Evolutionary conservation across 2,113 vertebrate species (phyloP).

Genomic region (Anguilla rostrata): DNA sequence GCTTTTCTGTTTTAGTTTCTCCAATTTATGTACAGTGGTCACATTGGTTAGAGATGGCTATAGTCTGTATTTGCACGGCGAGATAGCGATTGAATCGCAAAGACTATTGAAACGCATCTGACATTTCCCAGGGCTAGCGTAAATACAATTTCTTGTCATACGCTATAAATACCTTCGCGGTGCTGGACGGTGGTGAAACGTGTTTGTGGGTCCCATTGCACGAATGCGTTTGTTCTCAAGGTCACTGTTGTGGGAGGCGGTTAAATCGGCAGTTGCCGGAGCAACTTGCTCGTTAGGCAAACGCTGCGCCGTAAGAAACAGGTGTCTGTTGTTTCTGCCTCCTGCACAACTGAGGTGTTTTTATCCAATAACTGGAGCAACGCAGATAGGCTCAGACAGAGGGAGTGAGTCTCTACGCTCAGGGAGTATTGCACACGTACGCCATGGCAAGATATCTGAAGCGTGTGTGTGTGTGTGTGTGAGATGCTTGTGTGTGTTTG

Average conservation of each 20-base stretch:
- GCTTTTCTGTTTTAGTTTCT: not conserved
- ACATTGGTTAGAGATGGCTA: not conserved
- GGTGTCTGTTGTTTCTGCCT: conserved; percentile 68
- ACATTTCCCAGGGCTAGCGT: not conserved
- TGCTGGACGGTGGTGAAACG: not conserved
- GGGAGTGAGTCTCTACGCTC: conserved; percentile 58
- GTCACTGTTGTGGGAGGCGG: conserved; percentile 47
- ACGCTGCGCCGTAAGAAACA: conserved; percentile 71
- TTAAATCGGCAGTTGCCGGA: conserved; percentile 64
- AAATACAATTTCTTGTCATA: not conserved
- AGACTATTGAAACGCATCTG: not conserved
- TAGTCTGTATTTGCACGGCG: no score
- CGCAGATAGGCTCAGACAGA: conserved; percentile 57
- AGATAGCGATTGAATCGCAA: no score
- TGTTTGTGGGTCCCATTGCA: not conserved
- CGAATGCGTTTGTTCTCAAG: not conserved
- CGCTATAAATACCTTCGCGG: not conserved
- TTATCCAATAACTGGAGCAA: conserved; percentile 41
- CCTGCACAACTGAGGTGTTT: conserved; percentile 50
- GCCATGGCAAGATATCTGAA: conserved; percentile 46
- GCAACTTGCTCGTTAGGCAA: conserved; percentile 69
- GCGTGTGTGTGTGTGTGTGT: conserved; percentile 50
- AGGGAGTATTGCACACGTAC: conserved; percentile 53
- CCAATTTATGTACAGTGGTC: no score
- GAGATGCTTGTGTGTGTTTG: no score